Base-by-base conservation (phyloP, 1,140 invertebrate species). In the Drosophila saltans region DNA sequence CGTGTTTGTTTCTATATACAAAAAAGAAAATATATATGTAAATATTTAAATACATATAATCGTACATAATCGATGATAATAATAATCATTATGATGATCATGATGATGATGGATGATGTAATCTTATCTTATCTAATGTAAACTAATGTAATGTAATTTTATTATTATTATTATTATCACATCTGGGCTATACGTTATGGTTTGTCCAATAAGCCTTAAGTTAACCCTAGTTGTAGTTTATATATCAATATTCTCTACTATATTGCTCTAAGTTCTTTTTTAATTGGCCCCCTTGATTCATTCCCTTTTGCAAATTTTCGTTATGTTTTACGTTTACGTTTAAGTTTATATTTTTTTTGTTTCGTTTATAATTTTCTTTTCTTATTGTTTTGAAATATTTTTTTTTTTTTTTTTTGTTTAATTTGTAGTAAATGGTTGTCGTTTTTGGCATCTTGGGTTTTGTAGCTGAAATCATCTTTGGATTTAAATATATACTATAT, bases 401-500 rank as follows among this genome's bases (percentile, higher is more conserved):
- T 66, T 26, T 30, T 48, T 60, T 36, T 58, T 75, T 75, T 75
- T 75, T 58, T 45, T 45, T 52, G 8, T 26, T 52, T 26, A 24
- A 48, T 24, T 26, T 52, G 45, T 52, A 52, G 45, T 52, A 52
- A 52, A 52, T 52, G 45, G 45, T 52, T 52, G 45, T 52, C 45
- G 45, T 52, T n/a, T 52, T 52, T 52, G 45, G 74, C 74, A 77
- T 77, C 74, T 77, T 77, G 74, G 74, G 74, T 77, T 77, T 75
- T 67, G 73, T 77, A 77, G 74, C 52, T 70, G 66, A 21, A 45
- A 45, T 52, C 45, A 52, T 9, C 21, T 4, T 26, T 16, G 45
- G 24, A 52, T 21, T 52, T 26, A 24, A 33, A 45, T 52, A 26
- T 45, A 45, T 66, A 66, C 26, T 16, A 33, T 55, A 43, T 75